phyloP scores from a whole-genome alignment of 2,888 invertebrate species.

The Philereme transversata region DNA sequence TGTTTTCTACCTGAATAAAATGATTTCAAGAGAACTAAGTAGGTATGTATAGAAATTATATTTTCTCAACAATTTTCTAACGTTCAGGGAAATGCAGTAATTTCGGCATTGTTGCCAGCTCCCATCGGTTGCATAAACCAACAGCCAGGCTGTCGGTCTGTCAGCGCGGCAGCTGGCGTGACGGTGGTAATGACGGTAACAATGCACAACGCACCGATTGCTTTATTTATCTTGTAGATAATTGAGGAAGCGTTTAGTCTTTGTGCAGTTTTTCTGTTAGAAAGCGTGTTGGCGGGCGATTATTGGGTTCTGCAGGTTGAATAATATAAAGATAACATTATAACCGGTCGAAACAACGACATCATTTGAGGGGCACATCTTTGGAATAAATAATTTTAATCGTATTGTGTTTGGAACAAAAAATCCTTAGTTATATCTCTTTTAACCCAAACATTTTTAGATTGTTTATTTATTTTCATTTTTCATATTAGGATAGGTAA shows the following conservation, averaged over 20 bases:
- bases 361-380: too few relatives aligned
- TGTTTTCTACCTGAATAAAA: too few relatives aligned
- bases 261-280: conserved; percentile 55
- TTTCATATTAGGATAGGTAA: too few relatives aligned
- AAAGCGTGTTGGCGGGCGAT: conserved; percentile 48
- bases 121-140: conserved; percentile 16
- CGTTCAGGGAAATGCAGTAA: conserved; percentile 21
- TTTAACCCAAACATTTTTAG: too few relatives aligned
- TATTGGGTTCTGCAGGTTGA: conserved; percentile 28
- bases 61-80: not conserved
- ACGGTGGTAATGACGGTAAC: conserved; percentile 25
- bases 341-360: too few relatives aligned
- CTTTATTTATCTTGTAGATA: conserved; percentile 67
- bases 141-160: not conserved
- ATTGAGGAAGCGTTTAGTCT: conserved; percentile 75
- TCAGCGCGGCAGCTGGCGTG: conserved; percentile 3
- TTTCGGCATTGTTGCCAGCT: conserved; percentile 25
- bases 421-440: too few relatives aligned
- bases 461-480: too few relatives aligned
- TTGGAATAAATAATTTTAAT: too few relatives aligned
- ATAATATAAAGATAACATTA: too few relatives aligned
- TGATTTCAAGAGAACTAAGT: too few relatives aligned
- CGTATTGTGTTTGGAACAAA: too few relatives aligned
- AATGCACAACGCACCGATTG: conserved; percentile 47
- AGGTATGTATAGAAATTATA: too few relatives aligned